Conservation (phyloP, 2,888 invertebrate species). For the Platycnemis pennipes region DNA sequence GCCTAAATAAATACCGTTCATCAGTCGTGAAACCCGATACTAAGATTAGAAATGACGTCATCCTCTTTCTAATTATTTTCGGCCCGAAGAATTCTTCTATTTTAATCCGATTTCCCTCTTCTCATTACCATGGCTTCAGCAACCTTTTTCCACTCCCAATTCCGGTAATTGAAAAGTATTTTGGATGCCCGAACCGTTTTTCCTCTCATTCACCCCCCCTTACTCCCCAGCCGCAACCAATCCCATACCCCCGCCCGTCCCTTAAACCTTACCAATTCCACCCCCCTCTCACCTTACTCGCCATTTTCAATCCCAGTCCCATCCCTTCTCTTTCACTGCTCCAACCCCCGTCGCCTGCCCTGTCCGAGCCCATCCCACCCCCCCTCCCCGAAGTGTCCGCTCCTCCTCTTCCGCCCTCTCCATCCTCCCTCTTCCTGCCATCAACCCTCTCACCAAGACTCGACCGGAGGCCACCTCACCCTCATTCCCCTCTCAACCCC, state of each 20-base stretch:
- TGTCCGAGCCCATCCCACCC: neutral
- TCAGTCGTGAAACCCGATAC: slow-evolving; percentile 25
- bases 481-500: neutral
- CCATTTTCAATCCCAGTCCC: neutral
- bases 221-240: neutral
- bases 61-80: slow-evolving; percentile 58
- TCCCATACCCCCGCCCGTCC: neutral
- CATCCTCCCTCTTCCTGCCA: neutral
- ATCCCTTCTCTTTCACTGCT: neutral
- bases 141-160: slow-evolving; percentile 58
- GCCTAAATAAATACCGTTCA: slow-evolving; percentile 29
- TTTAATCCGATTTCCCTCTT: slow-evolving; percentile 63
- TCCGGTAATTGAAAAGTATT: slow-evolving; percentile 67
- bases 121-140: slow-evolving; percentile 64
- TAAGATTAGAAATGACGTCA: slow-evolving; percentile 66
- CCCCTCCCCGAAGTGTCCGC: slow-evolving; percentile 34
- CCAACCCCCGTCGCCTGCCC: neutral
- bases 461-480: no score
- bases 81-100: slow-evolving; percentile 43
- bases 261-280: neutral
- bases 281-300: neutral
- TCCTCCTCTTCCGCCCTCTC: neutral
- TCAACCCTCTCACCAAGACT: neutral
- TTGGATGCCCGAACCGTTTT: slow-evolving; percentile 44
- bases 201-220: neutral